Conservation (phyloP, 2,888 invertebrate genomes). For the Napeogenes inachia region DNA sequence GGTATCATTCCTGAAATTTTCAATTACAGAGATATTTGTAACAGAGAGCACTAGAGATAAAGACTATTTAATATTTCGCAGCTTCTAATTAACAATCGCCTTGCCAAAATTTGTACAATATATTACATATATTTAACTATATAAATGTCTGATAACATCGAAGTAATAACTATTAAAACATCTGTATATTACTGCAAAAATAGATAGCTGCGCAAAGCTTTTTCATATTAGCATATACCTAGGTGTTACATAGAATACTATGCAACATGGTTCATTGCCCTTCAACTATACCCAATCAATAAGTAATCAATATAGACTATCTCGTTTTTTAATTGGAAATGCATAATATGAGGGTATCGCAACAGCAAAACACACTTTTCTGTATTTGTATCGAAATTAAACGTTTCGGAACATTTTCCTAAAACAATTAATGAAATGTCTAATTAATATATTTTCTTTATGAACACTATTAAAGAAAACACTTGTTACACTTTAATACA, state of each 20-base stretch:
- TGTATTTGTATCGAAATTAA: neutral
- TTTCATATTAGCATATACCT: neutral
- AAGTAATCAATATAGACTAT: slow-evolving; percentile 11
- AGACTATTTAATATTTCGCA: neutral
- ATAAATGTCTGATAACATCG: neutral
- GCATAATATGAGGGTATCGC: slow-evolving; percentile 14
- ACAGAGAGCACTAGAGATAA: neutral
- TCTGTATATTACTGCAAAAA: neutral
- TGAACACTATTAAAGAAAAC: neutral
- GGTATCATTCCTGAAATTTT: slow-evolving; percentile 23
- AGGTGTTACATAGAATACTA: neutral
- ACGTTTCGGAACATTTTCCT: neutral
- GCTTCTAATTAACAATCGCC: slow-evolving; percentile 9
- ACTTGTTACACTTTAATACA: neutral
- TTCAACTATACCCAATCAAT: slow-evolving; percentile 16
- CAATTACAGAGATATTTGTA: slow-evolving; percentile 10
- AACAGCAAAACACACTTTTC: slow-evolving; percentile 7
- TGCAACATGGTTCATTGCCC: slow-evolving; percentile 14
- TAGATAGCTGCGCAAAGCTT: neutral
- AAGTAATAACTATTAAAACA: neutral
- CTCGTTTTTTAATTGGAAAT: neutral
- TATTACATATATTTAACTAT: neutral
- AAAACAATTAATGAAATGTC: neutral
- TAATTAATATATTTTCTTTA: slow-evolving; percentile 1
- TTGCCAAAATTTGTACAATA: neutral